These are phyloP conservation scores for Garrulus glandarius DNA, from an alignment of 2,797 vertebrate species.

Conservation along the genomic window DNA sequence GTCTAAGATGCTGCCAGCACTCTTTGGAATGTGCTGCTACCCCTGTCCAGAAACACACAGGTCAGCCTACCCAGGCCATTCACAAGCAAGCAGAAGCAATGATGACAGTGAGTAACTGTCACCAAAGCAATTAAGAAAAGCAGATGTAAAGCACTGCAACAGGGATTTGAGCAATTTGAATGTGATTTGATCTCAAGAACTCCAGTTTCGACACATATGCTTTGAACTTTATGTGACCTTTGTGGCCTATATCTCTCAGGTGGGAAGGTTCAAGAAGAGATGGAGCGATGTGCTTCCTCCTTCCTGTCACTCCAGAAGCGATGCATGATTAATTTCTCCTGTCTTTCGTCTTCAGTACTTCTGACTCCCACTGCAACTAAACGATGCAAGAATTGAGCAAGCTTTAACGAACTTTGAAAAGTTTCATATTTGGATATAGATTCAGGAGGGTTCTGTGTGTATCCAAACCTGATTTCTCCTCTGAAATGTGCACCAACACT, in stretches of 20 bases:
- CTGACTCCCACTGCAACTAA: neutral
- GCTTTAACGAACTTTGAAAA: neutral
- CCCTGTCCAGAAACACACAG: neutral
- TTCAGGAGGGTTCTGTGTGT: neutral
- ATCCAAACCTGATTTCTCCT: neutral
- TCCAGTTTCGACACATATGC: neutral
- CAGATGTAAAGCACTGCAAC: neutral
- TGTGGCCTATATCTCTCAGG: neutral
- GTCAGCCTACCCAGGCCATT: neutral
- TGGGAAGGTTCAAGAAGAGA: neutral
- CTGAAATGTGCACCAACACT: neutral
- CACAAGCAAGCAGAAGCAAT: neutral
- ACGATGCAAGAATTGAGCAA: neutral
- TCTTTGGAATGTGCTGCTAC: neutral
- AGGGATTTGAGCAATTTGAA: neutral
- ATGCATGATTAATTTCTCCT: neutral
- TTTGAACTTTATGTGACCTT: neutral
- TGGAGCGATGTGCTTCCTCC: neutral
- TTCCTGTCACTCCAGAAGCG: accelerated
- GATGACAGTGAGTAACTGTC: neutral
- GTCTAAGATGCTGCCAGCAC: accelerated
- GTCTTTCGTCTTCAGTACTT: neutral
- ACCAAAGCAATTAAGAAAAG: neutral
- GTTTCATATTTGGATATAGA: neutral
- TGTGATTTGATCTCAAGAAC: neutral